phyloP scores from a whole-genome alignment of 2,888 invertebrate genomes.

The Xiphydria camelus region DNA sequence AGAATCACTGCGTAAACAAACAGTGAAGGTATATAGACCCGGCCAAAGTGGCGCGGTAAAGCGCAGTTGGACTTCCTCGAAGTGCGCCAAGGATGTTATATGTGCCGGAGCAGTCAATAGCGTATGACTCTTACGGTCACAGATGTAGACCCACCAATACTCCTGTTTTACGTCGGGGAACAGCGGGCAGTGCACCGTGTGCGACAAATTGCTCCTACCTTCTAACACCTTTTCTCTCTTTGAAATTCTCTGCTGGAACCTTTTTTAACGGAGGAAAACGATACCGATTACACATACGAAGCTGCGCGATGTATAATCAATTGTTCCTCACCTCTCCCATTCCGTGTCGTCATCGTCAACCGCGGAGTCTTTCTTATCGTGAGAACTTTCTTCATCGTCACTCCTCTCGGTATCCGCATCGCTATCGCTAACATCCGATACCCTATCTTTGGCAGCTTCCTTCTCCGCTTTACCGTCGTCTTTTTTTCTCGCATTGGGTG shows the following conservation, averaged over 20 bases:
- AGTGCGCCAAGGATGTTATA: slow-evolving; percentile 86
- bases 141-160: slow-evolving; percentile 99
- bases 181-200: slow-evolving; percentile 95
- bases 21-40: slow-evolving; percentile 88
- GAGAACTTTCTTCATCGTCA: slow-evolving; percentile 59
- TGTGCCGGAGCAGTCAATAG: slow-evolving; percentile 92
- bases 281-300: not conserved
- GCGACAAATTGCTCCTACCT: slow-evolving; percentile 91
- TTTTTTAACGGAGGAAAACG: slow-evolving; percentile 22
- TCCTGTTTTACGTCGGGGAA: slow-evolving; percentile 96
- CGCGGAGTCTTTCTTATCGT: slow-evolving; percentile 65
- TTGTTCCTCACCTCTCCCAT: slow-evolving; percentile 74
- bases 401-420: slow-evolving; percentile 62
- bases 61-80: slow-evolving; percentile 86
- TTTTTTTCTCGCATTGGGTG: slow-evolving; percentile 22
- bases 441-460: slow-evolving; percentile 30
- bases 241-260: slow-evolving; percentile 82
- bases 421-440: slow-evolving; percentile 48
- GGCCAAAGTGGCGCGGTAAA: slow-evolving; percentile 96
- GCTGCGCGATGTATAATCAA: not conserved
- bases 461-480: slow-evolving; percentile 32
- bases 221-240: slow-evolving; percentile 87
- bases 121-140: slow-evolving; percentile 90
- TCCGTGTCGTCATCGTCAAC: slow-evolving; percentile 81
- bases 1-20: slow-evolving; percentile 89